These are phyloP conservation scores for Rotaria magnacalcarata DNA, from an alignment of 2,888 invertebrate species.

Conservation along the genomic window DNA sequence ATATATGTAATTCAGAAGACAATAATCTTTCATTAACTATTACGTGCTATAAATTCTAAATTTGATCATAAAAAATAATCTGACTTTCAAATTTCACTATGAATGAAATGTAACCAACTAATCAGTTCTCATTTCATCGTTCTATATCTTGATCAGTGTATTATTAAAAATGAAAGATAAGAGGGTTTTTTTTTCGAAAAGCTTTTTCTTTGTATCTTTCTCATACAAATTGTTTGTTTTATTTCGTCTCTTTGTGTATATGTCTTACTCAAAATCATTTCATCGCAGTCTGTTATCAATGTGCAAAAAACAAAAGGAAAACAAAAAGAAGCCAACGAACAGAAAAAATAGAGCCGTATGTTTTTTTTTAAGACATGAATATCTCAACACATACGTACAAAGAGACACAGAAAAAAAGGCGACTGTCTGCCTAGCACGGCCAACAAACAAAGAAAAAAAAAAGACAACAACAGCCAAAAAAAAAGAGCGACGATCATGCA, in stretches of 20 bases:
- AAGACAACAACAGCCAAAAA: slow-evolving; percentile 18
- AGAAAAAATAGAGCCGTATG: slow-evolving; percentile 29
- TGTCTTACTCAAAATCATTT: slow-evolving; percentile 31
- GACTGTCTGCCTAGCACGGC: background rate
- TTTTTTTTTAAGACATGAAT: slow-evolving; percentile 18
- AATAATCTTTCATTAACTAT: background rate
- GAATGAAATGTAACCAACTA: too few relatives aligned
- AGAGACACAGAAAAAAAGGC: slow-evolving; percentile 15
- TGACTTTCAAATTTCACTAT: too few relatives aligned
- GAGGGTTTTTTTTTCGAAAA: background rate
- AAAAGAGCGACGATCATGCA: slow-evolving; percentile 25
- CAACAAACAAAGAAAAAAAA: slow-evolving; percentile 4
- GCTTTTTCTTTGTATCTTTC: background rate
- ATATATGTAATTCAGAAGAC: background rate
- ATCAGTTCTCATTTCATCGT: too few relatives aligned
- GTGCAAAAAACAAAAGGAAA: background rate
- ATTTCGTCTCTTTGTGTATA: slow-evolving; percentile 26
- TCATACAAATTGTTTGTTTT: slow-evolving; percentile 31
- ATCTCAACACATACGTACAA: background rate
- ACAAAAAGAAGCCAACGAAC: slow-evolving; percentile 26
- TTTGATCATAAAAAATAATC: background rate
- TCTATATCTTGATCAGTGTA: too few relatives aligned
- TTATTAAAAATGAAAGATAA: too few relatives aligned
- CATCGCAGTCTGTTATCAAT: slow-evolving; percentile 31
- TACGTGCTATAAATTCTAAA: background rate